These are phyloP conservation scores for Campoletis sonorensis DNA, from an alignment of 1,140 invertebrate species.

Conservation along the genomic window DNA sequence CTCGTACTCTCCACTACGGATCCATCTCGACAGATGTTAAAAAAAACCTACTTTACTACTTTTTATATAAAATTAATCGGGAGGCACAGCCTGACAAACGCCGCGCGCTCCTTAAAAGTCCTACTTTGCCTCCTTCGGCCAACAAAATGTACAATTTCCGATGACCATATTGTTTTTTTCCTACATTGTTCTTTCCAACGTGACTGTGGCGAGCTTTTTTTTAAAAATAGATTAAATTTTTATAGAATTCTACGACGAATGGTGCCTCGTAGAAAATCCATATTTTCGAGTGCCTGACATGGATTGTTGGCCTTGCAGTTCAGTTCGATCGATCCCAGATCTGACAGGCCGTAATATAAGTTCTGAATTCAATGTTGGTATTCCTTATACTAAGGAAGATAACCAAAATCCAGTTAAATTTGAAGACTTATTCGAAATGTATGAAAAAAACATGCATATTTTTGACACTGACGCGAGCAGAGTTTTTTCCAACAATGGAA, in stretches of 20 bases:
- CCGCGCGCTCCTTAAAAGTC: no score
- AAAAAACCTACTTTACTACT: no score
- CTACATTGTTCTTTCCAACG: no score
- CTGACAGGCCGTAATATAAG: slow-evolving; percentile 70
- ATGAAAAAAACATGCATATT: slow-evolving; percentile 71
- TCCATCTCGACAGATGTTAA: no score
- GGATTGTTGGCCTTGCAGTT: slow-evolving; percentile 87
- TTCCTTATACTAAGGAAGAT: slow-evolving; percentile 67
- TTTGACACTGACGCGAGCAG: slow-evolving; percentile 78
- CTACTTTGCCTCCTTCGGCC: no score
- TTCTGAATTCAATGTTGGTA: slow-evolving; percentile 65
- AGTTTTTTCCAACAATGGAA: slow-evolving; percentile 76
- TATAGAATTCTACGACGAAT: slow-evolving; percentile 87
- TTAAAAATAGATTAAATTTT: slow-evolving; percentile 53
- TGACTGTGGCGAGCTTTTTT: no score
- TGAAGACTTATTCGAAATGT: slow-evolving; percentile 73
- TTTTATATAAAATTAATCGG: no score
- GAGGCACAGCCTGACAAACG: no score
- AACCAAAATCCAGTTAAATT: slow-evolving; percentile 47
- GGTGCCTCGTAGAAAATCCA: slow-evolving; percentile 86
- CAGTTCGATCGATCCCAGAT: slow-evolving; percentile 80
- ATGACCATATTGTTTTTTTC: no score
- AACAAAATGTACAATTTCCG: no score
- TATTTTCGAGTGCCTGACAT: slow-evolving; percentile 84
- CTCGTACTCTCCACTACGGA: no score